A percentile compares a stretch with the other conserved stretches of the same genome.
phyloP scores from a whole-genome alignment of 2,888 invertebrate species.

The Mystacides longicornis region DNA sequence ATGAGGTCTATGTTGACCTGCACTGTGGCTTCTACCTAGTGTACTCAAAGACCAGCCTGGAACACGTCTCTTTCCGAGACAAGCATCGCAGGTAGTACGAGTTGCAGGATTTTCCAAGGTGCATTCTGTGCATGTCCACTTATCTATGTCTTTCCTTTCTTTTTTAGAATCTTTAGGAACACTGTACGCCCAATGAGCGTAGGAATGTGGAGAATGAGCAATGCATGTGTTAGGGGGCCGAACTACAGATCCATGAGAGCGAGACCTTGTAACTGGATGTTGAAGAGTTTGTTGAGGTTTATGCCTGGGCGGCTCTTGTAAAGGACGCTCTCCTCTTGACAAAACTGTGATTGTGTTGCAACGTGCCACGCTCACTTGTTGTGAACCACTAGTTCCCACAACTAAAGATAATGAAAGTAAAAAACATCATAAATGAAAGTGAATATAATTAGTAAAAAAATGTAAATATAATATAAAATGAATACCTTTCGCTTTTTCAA shows the following conservation, averaged over 20 bases:
- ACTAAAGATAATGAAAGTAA: background rate
- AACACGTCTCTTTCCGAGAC: conserved; percentile 57
- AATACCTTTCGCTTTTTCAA: conserved; percentile 12
- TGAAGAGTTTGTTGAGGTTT: conserved; percentile 38
- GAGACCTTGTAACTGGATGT: conserved; percentile 51
- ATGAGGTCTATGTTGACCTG: conserved; percentile 31
- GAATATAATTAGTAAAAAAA: background rate
- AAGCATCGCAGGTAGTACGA: conserved; percentile 64
- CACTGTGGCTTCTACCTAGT: conserved; percentile 40
- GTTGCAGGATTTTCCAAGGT: conserved; percentile 65
- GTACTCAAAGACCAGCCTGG: conserved; percentile 42
- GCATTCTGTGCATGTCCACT: conserved; percentile 68
- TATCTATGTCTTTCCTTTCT: conserved; percentile 26
- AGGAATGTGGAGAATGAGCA: background rate
- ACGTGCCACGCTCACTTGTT: conserved; percentile 40
- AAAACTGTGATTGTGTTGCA: conserved; percentile 39
- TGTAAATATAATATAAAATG: background rate
- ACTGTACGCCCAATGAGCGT: background rate
- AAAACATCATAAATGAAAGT: background rate
- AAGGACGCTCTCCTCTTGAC: conserved; percentile 20
- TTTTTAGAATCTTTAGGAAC: conserved; percentile 28
- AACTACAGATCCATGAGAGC: conserved; percentile 56
- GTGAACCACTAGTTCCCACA: background rate
- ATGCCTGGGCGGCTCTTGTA: conserved; percentile 28
- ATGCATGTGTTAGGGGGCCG: conserved; percentile 38